These are phyloP conservation scores for Thymelicus lineola DNA, from an alignment of 2,888 invertebrate species.

Conservation along the genomic window DNA sequence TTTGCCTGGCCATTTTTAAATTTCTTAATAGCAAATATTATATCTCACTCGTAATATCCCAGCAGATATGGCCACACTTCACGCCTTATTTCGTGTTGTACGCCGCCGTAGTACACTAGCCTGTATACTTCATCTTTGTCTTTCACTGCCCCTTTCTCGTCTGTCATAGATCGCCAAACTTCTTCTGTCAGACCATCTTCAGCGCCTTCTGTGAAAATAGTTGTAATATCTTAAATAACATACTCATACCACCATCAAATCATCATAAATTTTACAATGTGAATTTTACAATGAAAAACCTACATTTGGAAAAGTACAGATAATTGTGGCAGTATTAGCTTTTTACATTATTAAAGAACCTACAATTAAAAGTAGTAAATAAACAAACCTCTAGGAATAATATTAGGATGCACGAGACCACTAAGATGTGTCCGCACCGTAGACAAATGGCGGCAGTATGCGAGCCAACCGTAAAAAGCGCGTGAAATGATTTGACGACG, in stretches of 20 bases:
- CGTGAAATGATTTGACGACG: slow-evolving; percentile 96
- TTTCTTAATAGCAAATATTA: too few species aligned
- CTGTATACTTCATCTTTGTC: slow-evolving; percentile 91
- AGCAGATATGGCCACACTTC: slow-evolving; percentile 96
- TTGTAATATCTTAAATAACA: slow-evolving; percentile 2
- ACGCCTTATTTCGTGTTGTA: slow-evolving; percentile 90
- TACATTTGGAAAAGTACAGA: too few species aligned
- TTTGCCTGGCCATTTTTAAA: too few species aligned
- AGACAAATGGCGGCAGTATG: slow-evolving; percentile 96
- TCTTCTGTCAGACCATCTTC: slow-evolving; percentile 90
- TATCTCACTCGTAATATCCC: slow-evolving; percentile 89
- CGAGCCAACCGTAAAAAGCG: slow-evolving; percentile 98
- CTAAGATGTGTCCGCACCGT: slow-evolving; percentile 97
- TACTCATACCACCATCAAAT: too few species aligned
- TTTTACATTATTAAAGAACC: too few species aligned
- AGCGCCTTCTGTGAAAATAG: slow-evolving; percentile 77
- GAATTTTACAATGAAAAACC: too few species aligned
- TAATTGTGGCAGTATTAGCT: too few species aligned
- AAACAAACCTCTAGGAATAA: slow-evolving; percentile 85
- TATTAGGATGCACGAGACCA: slow-evolving; percentile 92
- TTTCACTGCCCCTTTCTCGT: slow-evolving; percentile 84
- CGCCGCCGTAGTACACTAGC: slow-evolving; percentile 94
- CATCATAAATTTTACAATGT: too few species aligned
- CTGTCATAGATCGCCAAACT: slow-evolving; percentile 89
- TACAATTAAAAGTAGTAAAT: not conserved